Evolutionary conservation across 2,113 vertebrate genomes (phyloP), one percentile per base, ranked within the genome.

Genomic region (Bucco capensis): DNA sequence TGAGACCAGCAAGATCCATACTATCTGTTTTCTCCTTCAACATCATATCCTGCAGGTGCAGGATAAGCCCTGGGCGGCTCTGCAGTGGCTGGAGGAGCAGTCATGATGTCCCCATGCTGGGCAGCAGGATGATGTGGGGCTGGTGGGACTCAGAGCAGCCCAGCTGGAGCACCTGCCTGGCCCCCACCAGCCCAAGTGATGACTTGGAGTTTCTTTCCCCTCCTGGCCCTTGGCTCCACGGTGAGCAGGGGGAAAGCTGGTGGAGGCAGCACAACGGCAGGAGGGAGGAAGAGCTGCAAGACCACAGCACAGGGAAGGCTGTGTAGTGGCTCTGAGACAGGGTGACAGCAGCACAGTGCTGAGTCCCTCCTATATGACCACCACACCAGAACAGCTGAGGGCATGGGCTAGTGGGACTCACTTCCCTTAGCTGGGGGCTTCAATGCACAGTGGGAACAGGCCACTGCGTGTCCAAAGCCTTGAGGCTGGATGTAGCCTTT

Each of bases 191-290:
- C 44, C 65, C 3, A 4, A 73, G 31, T 6, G 2, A 23, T 31
- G 33, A 22, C 33, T 31, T 6, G 1, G 18, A 35, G 4, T 64
- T 77, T 51, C 56, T 46, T 53, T 58, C 38, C 35, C 6, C 27
- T 54, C 51, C 46, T 38, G 61, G 10, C 38, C 47, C 47, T 58
- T 0, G 0, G 33, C 57, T 64, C 25, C 2, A 0, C 2, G 1
- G n/a, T 0, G 2, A 76, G 46, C 58, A 30, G 2, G 4, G 21
- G 31, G 60, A 46, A 51, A 79, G 75, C 11, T 0, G 1, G 61
- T 5, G 8, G 44, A 54, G 67, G 50, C 19, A 37, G 62, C 30
- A 2, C 13, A 2, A 11, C 2, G 67, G 33, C 61, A 56, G 61
- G 61, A 1, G 0, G 50, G n/a, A 69, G 66, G 66, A 38, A 38